These are phyloP conservation scores for Pachyuromys duprasi DNA, from an alignment of 2,797 vertebrate genomes.

Conservation along the genomic window DNA sequence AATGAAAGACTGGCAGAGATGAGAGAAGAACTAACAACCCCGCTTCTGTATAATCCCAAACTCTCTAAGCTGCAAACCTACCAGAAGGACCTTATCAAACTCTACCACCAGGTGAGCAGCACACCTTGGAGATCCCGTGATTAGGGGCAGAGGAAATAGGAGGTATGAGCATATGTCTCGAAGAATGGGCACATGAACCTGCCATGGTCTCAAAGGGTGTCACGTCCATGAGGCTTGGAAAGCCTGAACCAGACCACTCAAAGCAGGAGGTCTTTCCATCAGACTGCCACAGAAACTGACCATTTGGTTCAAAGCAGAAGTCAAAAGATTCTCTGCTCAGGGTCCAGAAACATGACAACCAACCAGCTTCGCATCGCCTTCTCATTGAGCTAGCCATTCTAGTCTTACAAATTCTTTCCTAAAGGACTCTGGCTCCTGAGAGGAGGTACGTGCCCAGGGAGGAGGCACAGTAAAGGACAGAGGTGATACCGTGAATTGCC, in stretches of 20 bases:
- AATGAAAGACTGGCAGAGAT: no score
- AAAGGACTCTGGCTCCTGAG: background rate
- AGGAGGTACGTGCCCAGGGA: background rate
- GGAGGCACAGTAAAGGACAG: background rate
- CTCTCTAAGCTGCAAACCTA: no score
- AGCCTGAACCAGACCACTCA: conserved; percentile 93
- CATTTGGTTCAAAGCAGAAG: conserved; percentile 94
- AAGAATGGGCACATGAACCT: conserved; percentile 94
- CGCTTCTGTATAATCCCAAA: no score
- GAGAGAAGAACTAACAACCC: no score
- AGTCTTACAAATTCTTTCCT: conserved; percentile 95
- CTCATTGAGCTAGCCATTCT: conserved; percentile 94
- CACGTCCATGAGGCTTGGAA: conserved; percentile 95
- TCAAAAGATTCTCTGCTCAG: conserved; percentile 93
- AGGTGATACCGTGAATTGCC: background rate
- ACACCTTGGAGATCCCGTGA: no score
- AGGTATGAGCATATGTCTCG: no score
- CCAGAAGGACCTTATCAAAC: no score
- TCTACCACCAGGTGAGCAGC: no score
- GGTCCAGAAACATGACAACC: conserved; percentile 94
- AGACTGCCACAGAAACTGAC: conserved; percentile 94
- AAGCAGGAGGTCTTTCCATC: conserved; percentile 95
- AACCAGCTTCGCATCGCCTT: conserved; percentile 95
- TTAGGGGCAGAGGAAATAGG: no score
- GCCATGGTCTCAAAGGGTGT: conserved; percentile 92